Evolutionary conservation across 2,113 vertebrate species (phyloP).

Genomic region (Speoplatyrhinus poulsoni): DNA sequence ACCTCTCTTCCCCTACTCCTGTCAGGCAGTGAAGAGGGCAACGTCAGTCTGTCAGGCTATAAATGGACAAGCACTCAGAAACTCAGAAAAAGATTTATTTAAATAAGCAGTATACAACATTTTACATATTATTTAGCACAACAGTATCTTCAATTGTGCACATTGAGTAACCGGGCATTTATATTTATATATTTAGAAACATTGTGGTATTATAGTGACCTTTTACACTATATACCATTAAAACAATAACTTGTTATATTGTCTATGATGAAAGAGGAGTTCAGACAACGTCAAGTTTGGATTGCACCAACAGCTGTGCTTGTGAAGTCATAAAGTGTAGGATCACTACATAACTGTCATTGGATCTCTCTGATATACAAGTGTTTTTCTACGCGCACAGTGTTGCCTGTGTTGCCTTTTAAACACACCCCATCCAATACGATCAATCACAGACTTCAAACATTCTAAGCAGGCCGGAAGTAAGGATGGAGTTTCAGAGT

Average conservation of each 20-base stretch:
- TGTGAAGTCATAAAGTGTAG: slow-evolving; percentile 17
- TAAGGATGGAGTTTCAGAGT: slow-evolving; percentile 44
- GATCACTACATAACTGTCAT: slow-evolving; percentile 32
- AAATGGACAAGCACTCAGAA: background rate
- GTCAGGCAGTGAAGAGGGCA: slow-evolving; percentile 5
- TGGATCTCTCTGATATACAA: slow-evolving; percentile 35
- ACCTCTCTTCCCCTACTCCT: slow-evolving; percentile 1
- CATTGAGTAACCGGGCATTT: no score
- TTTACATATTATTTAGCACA: background rate
- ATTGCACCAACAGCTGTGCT: slow-evolving; percentile 23
- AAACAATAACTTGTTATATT: slow-evolving; percentile 1
- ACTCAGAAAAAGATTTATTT: background rate
- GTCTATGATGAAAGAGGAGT: slow-evolving; percentile 29
- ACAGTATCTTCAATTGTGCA: no score
- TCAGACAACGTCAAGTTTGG: slow-evolving; percentile 26
- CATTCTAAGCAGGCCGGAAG: slow-evolving; percentile 48
- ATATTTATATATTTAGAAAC: background rate
- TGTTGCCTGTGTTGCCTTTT: slow-evolving; percentile 37
- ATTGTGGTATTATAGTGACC: background rate
- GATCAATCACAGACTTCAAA: slow-evolving; percentile 58
- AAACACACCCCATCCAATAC: slow-evolving; percentile 52
- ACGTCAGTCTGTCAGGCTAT: no score
- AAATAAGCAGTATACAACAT: background rate
- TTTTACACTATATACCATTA: background rate
- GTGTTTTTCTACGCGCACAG: slow-evolving; percentile 31